phyloP scores from a whole-genome alignment of 2,888 invertebrate genomes.

The Gymnoscelis rufifasciata region DNA sequence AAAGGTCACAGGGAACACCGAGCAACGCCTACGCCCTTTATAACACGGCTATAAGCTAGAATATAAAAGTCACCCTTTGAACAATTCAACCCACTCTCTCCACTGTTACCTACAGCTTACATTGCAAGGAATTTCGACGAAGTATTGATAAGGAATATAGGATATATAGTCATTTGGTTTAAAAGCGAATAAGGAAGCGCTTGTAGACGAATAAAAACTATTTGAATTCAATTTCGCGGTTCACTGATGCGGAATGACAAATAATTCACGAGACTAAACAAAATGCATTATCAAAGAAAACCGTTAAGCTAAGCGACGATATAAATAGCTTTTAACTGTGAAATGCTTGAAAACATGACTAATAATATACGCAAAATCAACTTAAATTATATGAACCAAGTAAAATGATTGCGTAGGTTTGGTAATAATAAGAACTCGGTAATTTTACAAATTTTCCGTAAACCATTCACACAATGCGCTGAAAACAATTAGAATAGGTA shows the following conservation, averaged over 20 bases:
- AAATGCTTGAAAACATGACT: too few relatives aligned
- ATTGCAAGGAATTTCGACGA: neutral
- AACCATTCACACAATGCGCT: constrained; percentile 5
- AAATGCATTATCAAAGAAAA: constrained; percentile 10
- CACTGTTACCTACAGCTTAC: neutral
- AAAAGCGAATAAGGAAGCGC: constrained; percentile 12
- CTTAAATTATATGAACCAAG: too few relatives aligned
- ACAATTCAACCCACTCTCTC: constrained; percentile 26
- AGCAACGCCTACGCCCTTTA: constrained; percentile 30
- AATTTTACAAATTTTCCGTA: too few relatives aligned
- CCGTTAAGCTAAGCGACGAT: too few relatives aligned
- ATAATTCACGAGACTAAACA: constrained; percentile 31
- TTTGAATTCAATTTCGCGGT: constrained; percentile 47
- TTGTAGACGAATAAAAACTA: constrained; percentile 13
- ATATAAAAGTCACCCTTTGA: constrained; percentile 29
- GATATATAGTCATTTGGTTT: neutral
- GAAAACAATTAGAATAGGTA: constrained; percentile 9
- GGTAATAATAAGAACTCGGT: too few relatives aligned
- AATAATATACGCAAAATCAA: too few relatives aligned
- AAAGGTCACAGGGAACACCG: constrained; percentile 40
- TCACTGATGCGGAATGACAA: constrained; percentile 31
- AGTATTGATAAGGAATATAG: neutral
- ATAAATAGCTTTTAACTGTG: too few relatives aligned
- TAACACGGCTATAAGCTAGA: constrained; percentile 25
- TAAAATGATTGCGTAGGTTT: too few relatives aligned